A percentile compares a stretch with the other conserved stretches of the same genome.
Evolutionary conservation across 2,888 invertebrate genomes (phyloP).

Genomic region (Oligia fasciuncula): DNA sequence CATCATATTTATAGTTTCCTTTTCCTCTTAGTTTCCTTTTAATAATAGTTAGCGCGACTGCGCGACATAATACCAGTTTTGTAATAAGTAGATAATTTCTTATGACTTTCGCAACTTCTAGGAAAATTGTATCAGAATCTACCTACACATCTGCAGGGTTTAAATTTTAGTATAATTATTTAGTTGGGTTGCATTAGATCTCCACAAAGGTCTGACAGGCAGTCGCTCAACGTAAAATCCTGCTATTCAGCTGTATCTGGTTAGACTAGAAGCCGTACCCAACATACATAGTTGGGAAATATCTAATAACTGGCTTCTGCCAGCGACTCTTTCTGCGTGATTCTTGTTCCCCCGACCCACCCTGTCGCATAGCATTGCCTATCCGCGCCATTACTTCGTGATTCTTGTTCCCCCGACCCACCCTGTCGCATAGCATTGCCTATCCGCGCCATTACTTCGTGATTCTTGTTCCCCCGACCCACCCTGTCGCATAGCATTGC

Average conservation of each 20-base stretch:
- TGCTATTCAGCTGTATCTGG: neutral
- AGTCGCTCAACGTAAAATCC: neutral
- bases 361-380: too few relatives aligned
- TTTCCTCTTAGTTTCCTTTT: neutral
- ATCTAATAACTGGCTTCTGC: too few relatives aligned
- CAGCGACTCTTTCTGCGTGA: too few relatives aligned
- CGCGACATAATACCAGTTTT: neutral
- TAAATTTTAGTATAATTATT: neutral
- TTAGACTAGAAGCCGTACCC: neutral
- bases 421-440: too few relatives aligned
- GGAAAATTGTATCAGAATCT: neutral
- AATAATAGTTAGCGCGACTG: neutral
- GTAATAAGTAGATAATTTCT: neutral
- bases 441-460: too few relatives aligned
- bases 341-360: too few relatives aligned
- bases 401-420: too few relatives aligned
- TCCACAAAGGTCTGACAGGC: neutral
- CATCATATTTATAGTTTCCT: neutral
- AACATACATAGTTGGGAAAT: neutral
- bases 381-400: too few relatives aligned
- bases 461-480: too few relatives aligned
- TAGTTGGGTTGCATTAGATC: neutral
- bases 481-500: too few relatives aligned
- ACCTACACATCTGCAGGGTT: neutral
- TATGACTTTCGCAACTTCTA: neutral